These are phyloP conservation scores for Zoroaster sp. DNA, from an alignment of 53 echinoderm and acorn worm species.

Conservation along the genomic window DNA sequence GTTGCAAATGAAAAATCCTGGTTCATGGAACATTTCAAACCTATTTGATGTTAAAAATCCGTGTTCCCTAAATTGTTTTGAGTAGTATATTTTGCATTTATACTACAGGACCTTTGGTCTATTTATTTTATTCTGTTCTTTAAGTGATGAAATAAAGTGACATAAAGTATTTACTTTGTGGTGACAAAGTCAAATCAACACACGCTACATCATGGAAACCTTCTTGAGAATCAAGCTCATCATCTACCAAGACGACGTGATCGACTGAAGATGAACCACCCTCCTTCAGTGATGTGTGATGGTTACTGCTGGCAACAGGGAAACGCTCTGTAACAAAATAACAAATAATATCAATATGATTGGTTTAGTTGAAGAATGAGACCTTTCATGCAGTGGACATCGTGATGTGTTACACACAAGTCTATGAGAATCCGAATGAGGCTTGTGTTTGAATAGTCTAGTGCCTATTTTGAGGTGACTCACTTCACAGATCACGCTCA, in stretches of 20 bases:
- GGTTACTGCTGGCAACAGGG: not conserved
- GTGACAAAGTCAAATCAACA: conserved; percentile 7
- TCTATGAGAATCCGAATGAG: not conserved
- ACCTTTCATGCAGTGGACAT: not conserved
- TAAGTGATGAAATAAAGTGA: not conserved
- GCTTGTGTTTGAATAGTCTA: too few species aligned
- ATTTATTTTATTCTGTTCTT: not conserved
- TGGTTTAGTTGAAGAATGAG: not conserved
- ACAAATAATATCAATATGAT: not conserved
- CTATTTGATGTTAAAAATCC: not conserved
- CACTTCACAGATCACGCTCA: too few species aligned
- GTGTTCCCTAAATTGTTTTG: not conserved
- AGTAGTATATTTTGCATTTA: too few species aligned
- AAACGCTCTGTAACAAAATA: not conserved
- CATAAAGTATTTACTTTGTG: not conserved
- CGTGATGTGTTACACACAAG: not conserved
- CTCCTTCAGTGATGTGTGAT: not conserved
- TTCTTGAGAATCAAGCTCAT: not conserved
- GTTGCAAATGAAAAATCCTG: not conserved
- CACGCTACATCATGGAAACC: not conserved
- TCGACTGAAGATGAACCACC: not conserved
- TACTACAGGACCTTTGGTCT: not conserved
- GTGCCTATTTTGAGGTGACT: too few species aligned
- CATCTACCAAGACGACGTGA: not conserved
- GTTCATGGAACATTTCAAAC: not conserved